Conservation (phyloP, 30 jellyfish, hydroid and myxozoan species). For the Aurelia coerulea region DNA sequence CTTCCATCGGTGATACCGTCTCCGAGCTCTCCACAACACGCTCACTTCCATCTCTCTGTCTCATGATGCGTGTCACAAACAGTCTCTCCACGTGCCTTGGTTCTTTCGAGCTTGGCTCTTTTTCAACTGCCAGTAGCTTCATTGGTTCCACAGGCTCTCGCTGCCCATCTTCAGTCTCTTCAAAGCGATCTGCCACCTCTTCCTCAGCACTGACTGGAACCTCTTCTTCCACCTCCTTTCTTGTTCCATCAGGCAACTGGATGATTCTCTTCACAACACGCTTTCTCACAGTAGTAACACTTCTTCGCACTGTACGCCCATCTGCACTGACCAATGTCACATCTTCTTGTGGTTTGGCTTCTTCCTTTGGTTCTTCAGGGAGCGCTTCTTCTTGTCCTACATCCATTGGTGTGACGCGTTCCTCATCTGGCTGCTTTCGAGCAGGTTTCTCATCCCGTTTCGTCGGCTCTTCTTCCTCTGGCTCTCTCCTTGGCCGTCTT, state of each 20-base stretch:
- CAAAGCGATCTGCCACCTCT: constrained; percentile 20
- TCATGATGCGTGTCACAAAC: constrained; percentile 72
- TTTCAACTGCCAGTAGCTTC: background rate
- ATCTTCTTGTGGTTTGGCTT: background rate
- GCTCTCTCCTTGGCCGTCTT: constrained; percentile 14
- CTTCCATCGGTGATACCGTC: constrained; percentile 75
- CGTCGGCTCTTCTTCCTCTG: constrained; percentile 6
- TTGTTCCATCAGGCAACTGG: constrained; percentile 81
- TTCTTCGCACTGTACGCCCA: constrained; percentile 67
- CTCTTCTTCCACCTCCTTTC: constrained; percentile 84
- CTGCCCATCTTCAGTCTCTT: constrained; percentile 22
- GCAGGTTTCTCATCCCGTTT: background rate
- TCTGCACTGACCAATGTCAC: constrained; percentile 36
- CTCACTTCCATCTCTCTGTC: constrained; percentile 84
- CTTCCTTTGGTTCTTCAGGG: constrained; percentile 5
- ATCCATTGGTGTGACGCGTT: constrained; percentile 13
- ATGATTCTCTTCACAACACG: constrained; percentile 81
- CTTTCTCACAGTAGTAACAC: constrained; percentile 65
- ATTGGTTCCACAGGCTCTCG: constrained; percentile 5
- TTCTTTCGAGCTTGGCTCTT: constrained; percentile 6
- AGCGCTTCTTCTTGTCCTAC: constrained; percentile 55
- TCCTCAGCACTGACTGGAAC: constrained; percentile 64
- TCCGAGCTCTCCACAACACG: constrained; percentile 82
- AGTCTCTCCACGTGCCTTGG: constrained; percentile 87
- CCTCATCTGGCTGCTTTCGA: constrained; percentile 12